Base-by-base conservation (phyloP, 2,888 invertebrate species). In the Acheta domesticus region DNA sequence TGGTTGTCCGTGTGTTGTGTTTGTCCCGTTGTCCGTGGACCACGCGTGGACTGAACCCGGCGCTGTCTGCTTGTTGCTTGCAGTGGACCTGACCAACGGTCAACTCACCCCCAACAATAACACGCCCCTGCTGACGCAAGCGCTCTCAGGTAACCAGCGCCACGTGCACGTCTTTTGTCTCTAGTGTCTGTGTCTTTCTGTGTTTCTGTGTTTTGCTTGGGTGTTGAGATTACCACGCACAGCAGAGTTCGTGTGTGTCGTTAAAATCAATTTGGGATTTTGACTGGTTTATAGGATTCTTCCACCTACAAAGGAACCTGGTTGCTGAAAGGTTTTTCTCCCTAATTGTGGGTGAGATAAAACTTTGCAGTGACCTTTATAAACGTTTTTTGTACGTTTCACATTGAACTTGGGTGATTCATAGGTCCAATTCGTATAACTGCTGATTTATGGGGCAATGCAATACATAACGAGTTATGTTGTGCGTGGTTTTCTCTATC, bases 81-180 rank as follows among this genome's bases (percentile, higher is more conserved):
- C 92, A 96, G 96, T 96, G 92, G 96, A 96, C 91, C 93, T 96
- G 90, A 94, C 95, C 91, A 96, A 96, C 89, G 96, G 96, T 89
- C 96, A 96, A 91, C 93, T 96, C 89, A 96, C 96, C 88, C 96
- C 96, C 89, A 96, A 96, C 92, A 96, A 96, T 93, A 96, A 96
- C 90, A 96, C 96, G 88, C 96, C 96, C 88, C 92, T 96, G 90
- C 93, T 96, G 90, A 96, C 96, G 90, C 96, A 96, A 91, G 96
- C 96, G 87, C 92, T 96, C 89, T 96, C 96, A 94, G 96, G 96
- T 96, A 93, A 90, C 91, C 14, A 49, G 21, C 19, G 49, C 62
- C 85, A 62, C 85, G 84, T 85, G 85, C 85, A 84, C 84, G 83
- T 83, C 80, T 80, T 79, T 78, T 80, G 49, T 78, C 49, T 20